Evolutionary conservation across 2,113 vertebrate species (phyloP).

Genomic region (Pelecanus crispus): DNA sequence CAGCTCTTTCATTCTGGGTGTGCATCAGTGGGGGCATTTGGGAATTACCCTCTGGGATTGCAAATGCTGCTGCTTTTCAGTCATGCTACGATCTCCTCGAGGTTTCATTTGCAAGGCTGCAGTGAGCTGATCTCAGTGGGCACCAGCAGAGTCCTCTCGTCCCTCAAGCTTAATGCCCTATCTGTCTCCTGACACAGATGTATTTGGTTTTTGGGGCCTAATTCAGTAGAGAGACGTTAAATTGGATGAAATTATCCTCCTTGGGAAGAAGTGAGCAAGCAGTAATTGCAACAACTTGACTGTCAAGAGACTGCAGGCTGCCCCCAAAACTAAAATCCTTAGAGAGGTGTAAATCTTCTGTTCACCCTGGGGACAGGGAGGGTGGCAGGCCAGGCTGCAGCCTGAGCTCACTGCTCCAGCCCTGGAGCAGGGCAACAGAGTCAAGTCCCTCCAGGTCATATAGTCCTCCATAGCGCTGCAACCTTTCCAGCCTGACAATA

Average conservation of each 20-base stretch:
- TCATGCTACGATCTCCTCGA: fast-evolving
- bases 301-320: neutral
- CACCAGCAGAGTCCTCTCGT: neutral
- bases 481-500: neutral
- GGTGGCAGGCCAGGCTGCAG: neutral
- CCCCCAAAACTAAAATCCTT: neutral
- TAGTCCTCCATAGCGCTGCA: neutral
- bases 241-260: neutral
- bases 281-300: neutral
- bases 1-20: neutral
- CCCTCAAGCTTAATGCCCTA: neutral
- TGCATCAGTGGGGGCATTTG: fast-evolving
- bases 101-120: neutral
- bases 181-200: fast-evolving
- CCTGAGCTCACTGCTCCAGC: neutral
- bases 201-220: neutral
- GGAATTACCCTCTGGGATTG: neutral
- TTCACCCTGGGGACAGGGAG: neutral
- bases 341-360: neutral
- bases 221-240: neutral
- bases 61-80: neutral
- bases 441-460: neutral
- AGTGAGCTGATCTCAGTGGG: neutral
- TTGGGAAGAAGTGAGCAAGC: neutral
- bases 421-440: neutral